Percentiles rank a stretch among this genome's conserved stretches.
These are phyloP conservation scores for Synergus japonicus DNA, from an alignment of 2,888 invertebrate species.

Conservation along the genomic window DNA sequence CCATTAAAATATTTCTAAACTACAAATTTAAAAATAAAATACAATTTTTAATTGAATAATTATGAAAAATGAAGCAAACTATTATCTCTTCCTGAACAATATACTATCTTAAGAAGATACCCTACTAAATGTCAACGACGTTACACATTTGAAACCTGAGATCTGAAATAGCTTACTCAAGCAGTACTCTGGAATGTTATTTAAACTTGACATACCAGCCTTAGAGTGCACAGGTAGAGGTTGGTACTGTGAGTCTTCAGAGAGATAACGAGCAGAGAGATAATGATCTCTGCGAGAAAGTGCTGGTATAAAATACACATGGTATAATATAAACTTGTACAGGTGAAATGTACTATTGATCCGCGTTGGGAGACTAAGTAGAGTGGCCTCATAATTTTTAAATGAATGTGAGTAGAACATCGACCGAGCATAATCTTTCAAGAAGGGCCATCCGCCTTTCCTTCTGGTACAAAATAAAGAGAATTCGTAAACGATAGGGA, in stretches of 20 bases:
- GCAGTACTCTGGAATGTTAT: conserved; percentile 35
- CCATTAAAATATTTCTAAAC: too few species aligned
- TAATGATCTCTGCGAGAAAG: conserved; percentile 36
- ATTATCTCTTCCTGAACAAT: not conserved
- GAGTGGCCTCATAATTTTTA: conserved; percentile 13
- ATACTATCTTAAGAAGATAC: conserved; percentile 1
- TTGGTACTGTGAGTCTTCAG: conserved; percentile 23
- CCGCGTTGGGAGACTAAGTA: not conserved
- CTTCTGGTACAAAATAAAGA: not conserved
- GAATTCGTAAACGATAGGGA: conserved; percentile 25
- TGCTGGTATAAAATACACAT: conserved; percentile 28
- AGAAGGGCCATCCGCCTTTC: conserved; percentile 11
- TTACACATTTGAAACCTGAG: conserved; percentile 30
- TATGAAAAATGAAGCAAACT: not conserved
- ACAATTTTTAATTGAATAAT: not conserved
- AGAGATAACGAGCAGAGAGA: conserved; percentile 27
- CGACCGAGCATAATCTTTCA: not conserved
- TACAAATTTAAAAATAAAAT: too few species aligned
- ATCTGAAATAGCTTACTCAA: conserved; percentile 31
- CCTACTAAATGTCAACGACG: conserved; percentile 9
- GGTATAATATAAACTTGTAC: conserved; percentile 3
- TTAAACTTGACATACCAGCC: conserved; percentile 30
- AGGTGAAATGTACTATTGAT: conserved; percentile 32
- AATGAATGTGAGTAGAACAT: conserved; percentile 5
- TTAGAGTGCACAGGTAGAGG: conserved; percentile 26